Base-by-base conservation (phyloP, 2,797 vertebrate species). In the Kryptolebias ocellatus region DNA sequence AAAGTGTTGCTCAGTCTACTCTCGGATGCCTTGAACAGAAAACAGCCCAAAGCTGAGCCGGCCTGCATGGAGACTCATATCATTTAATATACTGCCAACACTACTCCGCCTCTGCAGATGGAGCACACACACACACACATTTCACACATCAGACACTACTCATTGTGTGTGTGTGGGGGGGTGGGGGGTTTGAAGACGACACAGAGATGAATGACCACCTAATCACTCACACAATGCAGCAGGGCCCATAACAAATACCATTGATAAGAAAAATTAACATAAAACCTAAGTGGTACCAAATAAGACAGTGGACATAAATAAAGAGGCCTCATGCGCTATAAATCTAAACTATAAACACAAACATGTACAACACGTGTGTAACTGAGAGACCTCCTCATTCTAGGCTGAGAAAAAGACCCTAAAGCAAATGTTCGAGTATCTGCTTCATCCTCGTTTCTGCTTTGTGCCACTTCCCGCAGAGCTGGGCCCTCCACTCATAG, bases 261-360 rank as follows among this genome's bases (percentile, higher is more conserved):
- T 68, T 65, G 83, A 89, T 87, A 85, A 89, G 83, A 79, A 81
- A 80, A 88, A 90, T 90, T 89, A 76, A 86, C 90, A 89, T 88
- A 87, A 88, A 84, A 80, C 76, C 76, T 83, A 87, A 87, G 74
- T 86, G 68, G 71, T 74, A 77, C 64, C 75, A 65, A 85, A 85
- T 53, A 53, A 89, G 84, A 83, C 81, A 79, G 78, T 84, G 79
- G 79, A 70, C 81, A 83, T 84, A 88, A 87, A 90, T 85, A 83
- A 83, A 78, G 83, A 80, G 39, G n/a, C 51, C 39, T 74, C 37
- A 3, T 10, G 50, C 63, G 3, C 64, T 54, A 78, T 86, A 80
- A 83, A 86, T 88, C 79, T 64, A 57, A 82, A 70, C 64, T 73
- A 80, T 79, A 84, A 85, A 85, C 80, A 81, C 76, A 84, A 86